phyloP scores from a whole-genome alignment of 2,797 vertebrate species.

The Alectoris magna region DNA sequence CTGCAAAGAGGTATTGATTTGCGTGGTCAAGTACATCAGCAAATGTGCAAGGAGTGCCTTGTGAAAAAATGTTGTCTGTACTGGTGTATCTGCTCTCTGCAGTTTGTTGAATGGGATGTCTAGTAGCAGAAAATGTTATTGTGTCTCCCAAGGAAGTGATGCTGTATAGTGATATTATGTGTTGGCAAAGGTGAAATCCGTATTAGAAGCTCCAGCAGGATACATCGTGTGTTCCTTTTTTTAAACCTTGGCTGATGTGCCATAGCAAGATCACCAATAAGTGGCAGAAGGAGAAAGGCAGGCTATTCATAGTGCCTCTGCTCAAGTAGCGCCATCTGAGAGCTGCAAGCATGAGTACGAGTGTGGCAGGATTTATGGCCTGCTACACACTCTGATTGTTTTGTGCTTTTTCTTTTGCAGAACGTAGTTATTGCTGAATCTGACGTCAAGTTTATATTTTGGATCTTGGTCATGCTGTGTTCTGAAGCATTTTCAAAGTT shows the following conservation, averaged over 20 bases:
- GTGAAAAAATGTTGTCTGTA: not conserved
- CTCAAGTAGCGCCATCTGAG: not conserved
- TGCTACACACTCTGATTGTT: not conserved
- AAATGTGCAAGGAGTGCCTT: not conserved
- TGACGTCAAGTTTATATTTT: constrained; percentile 36
- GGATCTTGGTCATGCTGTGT: not conserved
- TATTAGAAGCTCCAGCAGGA: not conserved
- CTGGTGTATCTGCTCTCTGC: not conserved
- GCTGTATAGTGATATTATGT: fast-evolving
- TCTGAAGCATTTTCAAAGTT: not conserved
- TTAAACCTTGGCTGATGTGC: not conserved
- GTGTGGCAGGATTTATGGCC: not conserved
- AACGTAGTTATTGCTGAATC: not conserved
- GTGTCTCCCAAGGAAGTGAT: not conserved
- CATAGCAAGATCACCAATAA: not conserved
- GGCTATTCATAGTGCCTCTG: not conserved
- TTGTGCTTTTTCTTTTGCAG: not conserved
- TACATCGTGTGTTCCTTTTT: not conserved
- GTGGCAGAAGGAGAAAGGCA: not conserved
- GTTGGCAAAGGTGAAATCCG: not conserved
- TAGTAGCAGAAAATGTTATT: not conserved
- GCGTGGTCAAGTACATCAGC: not conserved
- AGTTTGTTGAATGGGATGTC: not conserved
- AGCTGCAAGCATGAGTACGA: not conserved
- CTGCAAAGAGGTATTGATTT: not conserved